Percentiles rank a stretch among this genome's conserved stretches.
Conservation (phyloP, 2,797 vertebrate genomes). For the Micrastur ruficollis region DNA sequence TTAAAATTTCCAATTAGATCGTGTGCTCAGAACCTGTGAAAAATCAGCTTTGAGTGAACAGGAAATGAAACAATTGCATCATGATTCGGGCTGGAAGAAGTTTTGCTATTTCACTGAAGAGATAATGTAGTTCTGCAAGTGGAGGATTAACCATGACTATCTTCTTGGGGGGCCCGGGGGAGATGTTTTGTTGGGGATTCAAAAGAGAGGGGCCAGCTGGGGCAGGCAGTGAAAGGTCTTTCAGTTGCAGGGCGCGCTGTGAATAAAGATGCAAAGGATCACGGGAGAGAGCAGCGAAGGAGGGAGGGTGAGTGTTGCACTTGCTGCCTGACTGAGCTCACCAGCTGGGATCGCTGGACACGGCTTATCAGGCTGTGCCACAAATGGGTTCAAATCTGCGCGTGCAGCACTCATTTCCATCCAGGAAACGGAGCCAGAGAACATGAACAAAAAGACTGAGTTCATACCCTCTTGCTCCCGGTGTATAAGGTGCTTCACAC, state of each 20-base stretch:
- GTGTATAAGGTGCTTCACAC: not conserved
- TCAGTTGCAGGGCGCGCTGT: not conserved
- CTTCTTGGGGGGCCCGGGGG: fast-evolving
- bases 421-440: not conserved
- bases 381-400: fast-evolving
- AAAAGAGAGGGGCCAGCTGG: not conserved
- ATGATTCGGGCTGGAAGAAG: not conserved
- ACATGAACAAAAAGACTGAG: fast-evolving
- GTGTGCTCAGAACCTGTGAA: not conserved
- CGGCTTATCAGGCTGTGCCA: not conserved
- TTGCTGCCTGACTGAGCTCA: not conserved
- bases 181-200: not conserved
- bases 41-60: not conserved
- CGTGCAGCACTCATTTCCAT: fast-evolving
- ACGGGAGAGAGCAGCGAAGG: fast-evolving
- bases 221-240: not conserved
- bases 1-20: not conserved
- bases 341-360: not conserved
- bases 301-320: fast-evolving
- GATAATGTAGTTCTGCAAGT: not conserved
- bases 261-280: not conserved
- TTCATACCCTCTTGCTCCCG: fast-evolving
- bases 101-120: not conserved
- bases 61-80: not conserved
- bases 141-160: not conserved